phyloP scores from a whole-genome alignment of 2,797 vertebrate species.

The Mycteria americana region DNA sequence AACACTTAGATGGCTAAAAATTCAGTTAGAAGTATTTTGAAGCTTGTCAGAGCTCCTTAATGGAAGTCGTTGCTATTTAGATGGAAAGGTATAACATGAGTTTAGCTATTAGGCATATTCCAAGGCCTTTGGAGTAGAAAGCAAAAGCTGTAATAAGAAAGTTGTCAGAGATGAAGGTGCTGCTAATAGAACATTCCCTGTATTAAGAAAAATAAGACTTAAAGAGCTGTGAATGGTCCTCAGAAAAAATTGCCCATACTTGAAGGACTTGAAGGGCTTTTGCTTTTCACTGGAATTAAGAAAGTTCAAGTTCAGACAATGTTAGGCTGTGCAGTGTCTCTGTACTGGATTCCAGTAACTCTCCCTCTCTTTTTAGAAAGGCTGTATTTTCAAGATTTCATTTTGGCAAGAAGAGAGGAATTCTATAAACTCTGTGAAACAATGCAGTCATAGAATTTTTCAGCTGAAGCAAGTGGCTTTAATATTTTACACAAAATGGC shows the following conservation, averaged over 20 bases:
- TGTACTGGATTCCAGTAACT: background rate
- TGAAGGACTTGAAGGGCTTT: background rate
- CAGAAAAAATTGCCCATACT: background rate
- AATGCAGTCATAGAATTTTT: background rate
- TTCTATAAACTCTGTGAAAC: background rate
- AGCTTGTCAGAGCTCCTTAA: constrained; percentile 1
- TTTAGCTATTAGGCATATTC: background rate
- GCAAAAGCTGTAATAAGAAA: background rate
- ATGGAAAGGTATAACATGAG: constrained; percentile 21
- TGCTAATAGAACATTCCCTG: background rate
- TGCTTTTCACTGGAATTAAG: background rate
- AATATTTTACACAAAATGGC: background rate
- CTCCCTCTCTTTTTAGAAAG: background rate
- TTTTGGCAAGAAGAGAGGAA: background rate
- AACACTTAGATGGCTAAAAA: background rate
- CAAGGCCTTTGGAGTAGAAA: background rate
- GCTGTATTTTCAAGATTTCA: background rate
- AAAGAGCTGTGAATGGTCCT: background rate
- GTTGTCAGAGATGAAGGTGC: constrained; percentile 25
- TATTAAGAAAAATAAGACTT: constrained; percentile 28
- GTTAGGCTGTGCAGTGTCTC: background rate
- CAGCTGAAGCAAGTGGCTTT: background rate
- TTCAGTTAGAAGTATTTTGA: background rate
- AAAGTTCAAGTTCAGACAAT: background rate
- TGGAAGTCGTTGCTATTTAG: background rate